These are phyloP conservation scores for Agrilus planipennis DNA, from an alignment of 1,140 invertebrate species.

Conservation along the genomic window DNA sequence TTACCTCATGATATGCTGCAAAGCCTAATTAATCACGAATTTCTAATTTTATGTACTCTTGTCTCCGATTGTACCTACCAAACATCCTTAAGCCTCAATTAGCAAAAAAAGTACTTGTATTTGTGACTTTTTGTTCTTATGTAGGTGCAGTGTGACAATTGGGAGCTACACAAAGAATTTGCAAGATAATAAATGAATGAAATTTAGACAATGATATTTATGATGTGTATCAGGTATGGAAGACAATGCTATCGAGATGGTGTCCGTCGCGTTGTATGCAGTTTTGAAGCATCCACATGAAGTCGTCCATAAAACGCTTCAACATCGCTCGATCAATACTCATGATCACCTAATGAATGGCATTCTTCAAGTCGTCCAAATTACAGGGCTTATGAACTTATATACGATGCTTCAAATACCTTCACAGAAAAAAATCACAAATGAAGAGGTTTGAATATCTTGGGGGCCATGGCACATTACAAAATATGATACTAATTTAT, in stretches of 20 bases:
- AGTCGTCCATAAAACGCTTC: constrained; percentile 5
- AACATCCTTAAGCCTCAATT: too few species aligned
- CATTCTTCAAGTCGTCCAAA: constrained; percentile 10
- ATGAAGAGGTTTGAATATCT: constrained; percentile 32
- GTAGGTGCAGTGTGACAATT: too few species aligned
- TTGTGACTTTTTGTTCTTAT: too few species aligned
- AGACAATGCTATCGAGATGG: constrained; percentile 8
- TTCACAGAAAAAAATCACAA: constrained; percentile 34
- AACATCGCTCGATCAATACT: constrained; percentile 12
- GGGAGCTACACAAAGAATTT: constrained; percentile 7
- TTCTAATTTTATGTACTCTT: too few species aligned
- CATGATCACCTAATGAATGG: constrained; percentile 9
- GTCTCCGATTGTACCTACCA: too few species aligned
- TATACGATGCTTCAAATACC: constrained; percentile 27
- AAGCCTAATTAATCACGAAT: too few species aligned
- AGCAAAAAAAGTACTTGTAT: too few species aligned
- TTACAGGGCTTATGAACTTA: constrained; percentile 15
- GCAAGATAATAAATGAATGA: constrained; percentile 3
- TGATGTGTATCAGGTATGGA: constrained; percentile 4
- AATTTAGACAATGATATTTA: constrained; percentile 4
- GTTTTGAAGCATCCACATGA: constrained; percentile 1
- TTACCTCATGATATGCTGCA: too few species aligned
- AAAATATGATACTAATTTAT: constrained; percentile 23
- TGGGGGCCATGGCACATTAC: constrained; percentile 31
- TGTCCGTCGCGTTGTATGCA: constrained; percentile 8